These are phyloP conservation scores for Pogonognathellus flavescens DNA, from an alignment of 1,140 invertebrate species.

Conservation along the genomic window DNA sequence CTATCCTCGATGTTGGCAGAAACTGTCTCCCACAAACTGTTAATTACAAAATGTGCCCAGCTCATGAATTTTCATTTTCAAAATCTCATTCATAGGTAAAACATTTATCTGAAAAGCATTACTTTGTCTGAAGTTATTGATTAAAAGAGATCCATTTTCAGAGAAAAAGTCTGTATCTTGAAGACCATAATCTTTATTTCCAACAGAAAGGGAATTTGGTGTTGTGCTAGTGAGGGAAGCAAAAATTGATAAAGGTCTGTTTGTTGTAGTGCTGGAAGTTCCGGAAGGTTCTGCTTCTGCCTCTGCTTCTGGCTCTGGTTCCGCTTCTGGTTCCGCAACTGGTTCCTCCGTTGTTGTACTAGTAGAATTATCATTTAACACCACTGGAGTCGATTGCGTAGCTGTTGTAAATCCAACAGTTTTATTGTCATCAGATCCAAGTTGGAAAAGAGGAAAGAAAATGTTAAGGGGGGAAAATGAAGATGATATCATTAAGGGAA, in stretches of 20 bases:
- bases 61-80: neutral
- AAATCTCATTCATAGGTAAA: neutral
- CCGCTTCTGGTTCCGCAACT: no score
- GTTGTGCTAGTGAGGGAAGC: neutral
- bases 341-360: neutral
- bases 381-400: neutral
- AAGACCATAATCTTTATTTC: neutral
- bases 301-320: neutral
- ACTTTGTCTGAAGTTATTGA: constrained; percentile 65
- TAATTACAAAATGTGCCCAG: constrained; percentile 67
- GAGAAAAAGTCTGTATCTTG: constrained; percentile 64
- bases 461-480: no score
- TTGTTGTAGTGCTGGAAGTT: neutral
- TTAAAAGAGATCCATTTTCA: constrained; percentile 65
- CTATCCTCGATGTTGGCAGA: constrained; percentile 85
- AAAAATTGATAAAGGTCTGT: neutral
- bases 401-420: no score
- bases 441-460: no score
- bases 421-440: neutral
- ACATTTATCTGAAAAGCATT: neutral
- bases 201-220: neutral
- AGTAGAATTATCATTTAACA: no score
- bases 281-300: neutral
- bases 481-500: no score
- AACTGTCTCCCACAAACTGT: constrained; percentile 87